Evolutionary conservation across 37 sponge, comb jelly and placozoan species (phyloP).

Genomic region (Dysidea cf. avara): DNA sequence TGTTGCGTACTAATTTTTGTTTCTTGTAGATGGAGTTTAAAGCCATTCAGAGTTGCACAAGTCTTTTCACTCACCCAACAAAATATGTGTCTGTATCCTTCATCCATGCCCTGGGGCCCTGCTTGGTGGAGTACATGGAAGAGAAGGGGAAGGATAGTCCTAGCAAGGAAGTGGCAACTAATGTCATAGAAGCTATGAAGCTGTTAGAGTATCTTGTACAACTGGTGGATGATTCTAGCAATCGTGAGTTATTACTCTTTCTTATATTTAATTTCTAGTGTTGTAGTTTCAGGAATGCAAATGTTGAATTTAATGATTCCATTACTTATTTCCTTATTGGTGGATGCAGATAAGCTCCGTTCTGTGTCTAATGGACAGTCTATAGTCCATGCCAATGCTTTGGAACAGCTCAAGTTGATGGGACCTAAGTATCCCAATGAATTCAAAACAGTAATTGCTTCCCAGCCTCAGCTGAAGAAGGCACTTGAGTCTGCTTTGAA

Average conservation of each 20-base stretch:
- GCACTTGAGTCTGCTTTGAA: conserved; percentile 72
- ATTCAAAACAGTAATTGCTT: conserved; percentile 65
- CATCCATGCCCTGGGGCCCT: conserved; percentile 60
- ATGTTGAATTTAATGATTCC: conserved; percentile 59
- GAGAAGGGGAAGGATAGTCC: background rate
- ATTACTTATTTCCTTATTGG: conserved; percentile 50
- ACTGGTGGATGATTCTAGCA: conserved; percentile 16
- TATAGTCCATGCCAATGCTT: conserved; percentile 37
- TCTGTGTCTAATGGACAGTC: background rate
- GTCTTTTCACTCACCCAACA: conserved; percentile 31
- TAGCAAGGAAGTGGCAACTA: conserved; percentile 2
- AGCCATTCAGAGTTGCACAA: conserved; percentile 37
- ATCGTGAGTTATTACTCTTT: background rate
- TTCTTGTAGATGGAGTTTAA: conserved; percentile 45
- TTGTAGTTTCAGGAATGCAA: conserved; percentile 27
- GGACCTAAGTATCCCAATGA: conserved; percentile 74
- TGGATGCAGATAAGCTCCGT: background rate
- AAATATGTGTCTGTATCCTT: conserved; percentile 11
- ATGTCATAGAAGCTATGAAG: conserved; percentile 41
- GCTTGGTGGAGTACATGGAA: conserved; percentile 42
- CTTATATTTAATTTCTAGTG: background rate
- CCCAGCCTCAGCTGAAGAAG: conserved; percentile 52
- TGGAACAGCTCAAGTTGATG: conserved; percentile 58
- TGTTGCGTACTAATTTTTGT: background rate
- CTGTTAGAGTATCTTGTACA: conserved; percentile 41